Percentiles rank a stretch among this genome's conserved stretches.
These are phyloP conservation scores for Heterotilapia buettikoferi DNA, from an alignment of 2,113 vertebrate species.

Conservation along the genomic window DNA sequence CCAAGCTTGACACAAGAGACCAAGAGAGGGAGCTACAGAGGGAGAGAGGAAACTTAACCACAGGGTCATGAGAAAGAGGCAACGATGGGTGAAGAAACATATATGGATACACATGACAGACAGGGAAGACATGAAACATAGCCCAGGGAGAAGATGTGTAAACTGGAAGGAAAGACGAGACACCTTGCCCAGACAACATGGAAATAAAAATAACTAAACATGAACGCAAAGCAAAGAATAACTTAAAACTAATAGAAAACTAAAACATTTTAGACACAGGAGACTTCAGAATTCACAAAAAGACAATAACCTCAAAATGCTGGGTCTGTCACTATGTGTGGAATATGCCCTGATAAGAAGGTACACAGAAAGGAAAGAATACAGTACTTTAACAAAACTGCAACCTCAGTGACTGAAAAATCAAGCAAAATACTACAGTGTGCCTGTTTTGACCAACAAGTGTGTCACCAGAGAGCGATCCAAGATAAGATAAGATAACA, in stretches of 20 bases:
- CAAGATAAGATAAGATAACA: neutral
- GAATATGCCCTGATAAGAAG: neutral
- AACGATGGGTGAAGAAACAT: neutral
- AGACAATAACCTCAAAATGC: neutral
- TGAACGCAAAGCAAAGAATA: neutral
- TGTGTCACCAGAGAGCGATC: neutral
- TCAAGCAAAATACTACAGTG: neutral
- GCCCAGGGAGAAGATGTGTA: neutral
- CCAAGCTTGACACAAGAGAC: neutral
- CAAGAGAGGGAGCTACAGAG: neutral
- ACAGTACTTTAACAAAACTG: neutral
- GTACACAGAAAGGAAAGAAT: neutral
- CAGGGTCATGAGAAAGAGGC: neutral
- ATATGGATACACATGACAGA: neutral
- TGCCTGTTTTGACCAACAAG: neutral
- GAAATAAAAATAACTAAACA: neutral
- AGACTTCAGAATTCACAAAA: neutral
- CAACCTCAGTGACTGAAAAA: neutral
- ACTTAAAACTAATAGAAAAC: neutral
- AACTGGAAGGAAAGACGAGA: neutral
- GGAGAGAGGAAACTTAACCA: neutral
- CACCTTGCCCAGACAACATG: neutral
- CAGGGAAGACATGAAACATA: neutral
- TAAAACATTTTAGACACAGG: neutral
- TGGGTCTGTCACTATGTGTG: neutral